Percentiles rank a stretch among this genome's conserved stretches.
phyloP scores from a whole-genome alignment of 2,113 vertebrate species.

The Polypterus bichir region DNA sequence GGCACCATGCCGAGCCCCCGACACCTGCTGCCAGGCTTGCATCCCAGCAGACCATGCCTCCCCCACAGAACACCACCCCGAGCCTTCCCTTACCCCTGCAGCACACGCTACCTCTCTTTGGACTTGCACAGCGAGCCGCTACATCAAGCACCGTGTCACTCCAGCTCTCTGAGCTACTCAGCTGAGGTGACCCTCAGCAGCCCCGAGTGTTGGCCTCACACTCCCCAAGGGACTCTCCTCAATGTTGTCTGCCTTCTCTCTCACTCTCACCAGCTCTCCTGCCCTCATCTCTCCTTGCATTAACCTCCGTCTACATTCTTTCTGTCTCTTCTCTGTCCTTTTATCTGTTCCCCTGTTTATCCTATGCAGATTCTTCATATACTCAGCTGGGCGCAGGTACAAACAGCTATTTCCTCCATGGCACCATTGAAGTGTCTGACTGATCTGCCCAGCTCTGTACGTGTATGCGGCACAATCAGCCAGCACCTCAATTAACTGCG shows the following conservation, averaged over 20 bases:
- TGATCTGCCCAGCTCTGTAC: too few species aligned
- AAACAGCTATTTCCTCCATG: too few species aligned
- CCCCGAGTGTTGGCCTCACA: too few species aligned
- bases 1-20: too few species aligned
- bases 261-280: neutral
- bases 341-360: neutral
- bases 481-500: too few species aligned
- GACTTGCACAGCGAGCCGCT: neutral
- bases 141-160: neutral
- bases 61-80: too few species aligned
- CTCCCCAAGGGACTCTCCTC: too few species aligned
- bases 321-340: neutral
- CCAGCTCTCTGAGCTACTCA: neutral
- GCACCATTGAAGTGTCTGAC: too few species aligned
- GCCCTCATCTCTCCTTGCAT: neutral
- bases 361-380: too few species aligned
- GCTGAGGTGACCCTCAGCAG: neutral
- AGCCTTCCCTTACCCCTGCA: neutral
- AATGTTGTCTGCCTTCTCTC: neutral
- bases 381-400: too few species aligned
- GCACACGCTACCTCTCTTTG: neutral
- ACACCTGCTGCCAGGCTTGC: too few species aligned
- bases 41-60: neutral
- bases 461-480: too few species aligned
- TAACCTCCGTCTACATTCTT: fast-evolving